Percentiles rank a stretch among this genome's conserved stretches.
phyloP scores from a whole-genome alignment of 2,888 invertebrate genomes.

The Phyto melanocephala region DNA sequence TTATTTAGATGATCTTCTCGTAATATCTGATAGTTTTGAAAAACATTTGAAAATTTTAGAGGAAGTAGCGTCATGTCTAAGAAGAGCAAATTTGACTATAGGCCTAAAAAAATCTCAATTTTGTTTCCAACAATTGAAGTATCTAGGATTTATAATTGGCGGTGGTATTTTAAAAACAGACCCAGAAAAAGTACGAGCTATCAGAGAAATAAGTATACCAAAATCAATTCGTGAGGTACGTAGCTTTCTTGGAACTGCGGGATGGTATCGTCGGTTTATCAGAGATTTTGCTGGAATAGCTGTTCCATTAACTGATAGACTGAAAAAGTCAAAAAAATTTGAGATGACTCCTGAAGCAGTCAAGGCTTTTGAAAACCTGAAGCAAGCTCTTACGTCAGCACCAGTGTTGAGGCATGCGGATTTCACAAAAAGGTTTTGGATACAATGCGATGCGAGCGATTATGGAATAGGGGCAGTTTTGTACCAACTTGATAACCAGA shows the following conservation, averaged over 20 bases:
- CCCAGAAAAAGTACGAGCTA: slow-evolving; percentile 20
- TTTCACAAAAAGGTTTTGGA: background rate
- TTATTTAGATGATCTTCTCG: slow-evolving; percentile 54
- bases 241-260: too few species aligned
- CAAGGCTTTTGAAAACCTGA: background rate
- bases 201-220: slow-evolving; percentile 1
- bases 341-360: background rate
- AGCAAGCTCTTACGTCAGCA: slow-evolving; percentile 20
- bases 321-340: slow-evolving; percentile 22
- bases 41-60: background rate
- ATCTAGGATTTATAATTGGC: slow-evolving; percentile 42
- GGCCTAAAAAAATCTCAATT: slow-evolving; percentile 53
- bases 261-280: too few species aligned
- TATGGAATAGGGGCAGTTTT: background rate
- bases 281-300: slow-evolving; percentile 11
- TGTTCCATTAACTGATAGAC: slow-evolving; percentile 15
- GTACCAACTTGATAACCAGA: background rate
- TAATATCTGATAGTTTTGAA: slow-evolving; percentile 45
- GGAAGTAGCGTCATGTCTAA: background rate
- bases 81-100: slow-evolving; percentile 28
- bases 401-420: slow-evolving; percentile 20
- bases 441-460: slow-evolving; percentile 17
- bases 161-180: slow-evolving; percentile 25
- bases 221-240: background rate
- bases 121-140: slow-evolving; percentile 48